Evolutionary conservation across 2,888 invertebrate species (phyloP).

Genomic region (Drosophila emarginata): DNA sequence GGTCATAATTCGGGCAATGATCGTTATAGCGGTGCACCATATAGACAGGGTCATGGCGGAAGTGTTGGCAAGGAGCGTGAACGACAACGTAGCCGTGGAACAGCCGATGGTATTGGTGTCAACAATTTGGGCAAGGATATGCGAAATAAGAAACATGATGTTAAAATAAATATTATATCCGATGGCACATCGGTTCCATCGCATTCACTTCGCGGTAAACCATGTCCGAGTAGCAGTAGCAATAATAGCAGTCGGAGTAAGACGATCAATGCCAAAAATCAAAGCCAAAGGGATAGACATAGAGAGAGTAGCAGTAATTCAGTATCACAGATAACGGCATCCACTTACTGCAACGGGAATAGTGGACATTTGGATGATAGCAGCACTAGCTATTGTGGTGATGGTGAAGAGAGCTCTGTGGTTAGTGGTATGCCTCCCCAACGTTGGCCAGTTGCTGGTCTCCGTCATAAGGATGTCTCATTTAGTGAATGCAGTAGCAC

Average conservation of each 20-base stretch:
- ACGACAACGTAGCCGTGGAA: constrained; percentile 50
- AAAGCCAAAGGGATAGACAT: background rate
- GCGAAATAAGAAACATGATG: constrained; percentile 73
- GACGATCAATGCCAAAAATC: background rate
- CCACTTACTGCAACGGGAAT: constrained; percentile 8
- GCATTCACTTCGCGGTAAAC: constrained; percentile 40
- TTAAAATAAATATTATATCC: constrained; percentile 80
- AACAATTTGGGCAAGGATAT: constrained; percentile 70
- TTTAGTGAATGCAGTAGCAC: constrained; percentile 80
- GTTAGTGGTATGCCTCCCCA: constrained; percentile 79
- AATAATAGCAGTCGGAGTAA: constrained; percentile 44
- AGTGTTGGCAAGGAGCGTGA: constrained; percentile 34
- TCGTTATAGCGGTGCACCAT: constrained; percentile 48
- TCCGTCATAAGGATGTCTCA: constrained; percentile 77
- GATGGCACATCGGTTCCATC: constrained; percentile 52
- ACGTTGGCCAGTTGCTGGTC: constrained; percentile 45
- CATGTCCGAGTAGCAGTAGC: constrained; percentile 28
- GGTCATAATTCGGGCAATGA: constrained; percentile 25
- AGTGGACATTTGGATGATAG: constrained; percentile 66
- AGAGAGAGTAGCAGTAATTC: background rate
- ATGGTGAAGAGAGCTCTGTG: constrained; percentile 81
- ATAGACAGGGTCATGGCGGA: constrained; percentile 48
- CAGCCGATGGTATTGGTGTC: constrained; percentile 65
- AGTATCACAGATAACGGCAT: background rate
- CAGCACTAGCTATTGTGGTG: constrained; percentile 79